These are phyloP conservation scores for Tipula vernalis DNA, from an alignment of 2,888 invertebrate species.

Conservation along the genomic window DNA sequence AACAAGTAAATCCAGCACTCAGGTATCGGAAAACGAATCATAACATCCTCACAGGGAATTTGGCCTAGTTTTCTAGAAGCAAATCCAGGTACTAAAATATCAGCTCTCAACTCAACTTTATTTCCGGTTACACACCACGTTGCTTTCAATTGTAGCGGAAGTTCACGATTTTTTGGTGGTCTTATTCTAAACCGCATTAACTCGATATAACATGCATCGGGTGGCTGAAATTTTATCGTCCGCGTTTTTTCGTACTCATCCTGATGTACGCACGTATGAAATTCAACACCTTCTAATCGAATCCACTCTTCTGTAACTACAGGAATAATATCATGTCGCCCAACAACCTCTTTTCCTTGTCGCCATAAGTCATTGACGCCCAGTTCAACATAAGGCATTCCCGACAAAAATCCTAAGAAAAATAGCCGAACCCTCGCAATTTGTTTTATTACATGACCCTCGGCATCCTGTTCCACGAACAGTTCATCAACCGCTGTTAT, in stretches of 20 bases:
- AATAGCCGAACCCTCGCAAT: constrained; percentile 91
- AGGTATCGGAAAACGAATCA: constrained; percentile 91
- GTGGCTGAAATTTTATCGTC: constrained; percentile 87
- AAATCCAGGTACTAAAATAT: constrained; percentile 93
- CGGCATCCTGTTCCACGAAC: constrained; percentile 75
- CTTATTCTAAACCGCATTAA: constrained; percentile 89
- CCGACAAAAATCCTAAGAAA: constrained; percentile 91
- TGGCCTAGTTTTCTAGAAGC: constrained; percentile 91
- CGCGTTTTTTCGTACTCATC: constrained; percentile 77
- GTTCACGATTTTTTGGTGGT: constrained; percentile 89
- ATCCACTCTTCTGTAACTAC: constrained; percentile 99
- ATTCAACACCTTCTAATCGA: constrained; percentile 83
- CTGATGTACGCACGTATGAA: constrained; percentile 86
- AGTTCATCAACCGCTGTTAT: constrained; percentile 87
- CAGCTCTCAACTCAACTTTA: constrained; percentile 83
- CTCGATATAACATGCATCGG: constrained; percentile 96
- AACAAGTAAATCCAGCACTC: constrained; percentile 99
- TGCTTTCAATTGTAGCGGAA: constrained; percentile 89
- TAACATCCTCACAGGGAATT: constrained; percentile 94
- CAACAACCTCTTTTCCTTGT: constrained; percentile 98
- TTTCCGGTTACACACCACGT: constrained; percentile 78
- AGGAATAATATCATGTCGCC: constrained; percentile 97
- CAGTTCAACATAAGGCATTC: constrained; percentile 92
- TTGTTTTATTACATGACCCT: constrained; percentile 75
- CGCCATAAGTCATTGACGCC: constrained; percentile 94